Base-by-base conservation (phyloP, 2,113 vertebrate genomes). In the Equus quagga region DNA sequence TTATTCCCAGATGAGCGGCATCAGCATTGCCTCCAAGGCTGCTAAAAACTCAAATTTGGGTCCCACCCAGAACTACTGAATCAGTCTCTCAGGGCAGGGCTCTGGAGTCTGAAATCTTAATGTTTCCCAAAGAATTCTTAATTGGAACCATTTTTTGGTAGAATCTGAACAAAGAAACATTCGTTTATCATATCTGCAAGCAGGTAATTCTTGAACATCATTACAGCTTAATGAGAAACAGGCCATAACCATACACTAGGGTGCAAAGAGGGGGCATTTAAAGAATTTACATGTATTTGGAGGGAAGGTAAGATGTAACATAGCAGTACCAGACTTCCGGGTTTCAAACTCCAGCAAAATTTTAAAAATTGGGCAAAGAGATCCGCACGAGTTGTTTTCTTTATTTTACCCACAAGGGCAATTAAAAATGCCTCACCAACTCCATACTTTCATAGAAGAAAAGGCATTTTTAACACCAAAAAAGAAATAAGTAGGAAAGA, bases 41-140 rank as follows among this genome's bases (percentile, higher is more conserved):
- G 28, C 21, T 67, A 80, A 86, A 94, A 87, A 56, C 79, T 82
- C 60, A 83, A 15, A 73, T 62, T 65, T 69, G 28, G n/a, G 76
- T 36, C 36, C 18, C 2, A 8, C 26, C 26, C 69, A 94, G 60
- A 85, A 86, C 9, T 69, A 82, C 44, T 69, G 44, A 79, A 72
- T 87, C 62, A 62, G 6, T 73, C 44, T 89, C 62, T 90, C 28
- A 67, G 28, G 56, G 49, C 24, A 18, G 62, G 58, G 14, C 23
- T 92, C 69, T 54, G 70, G 56, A 73, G 70, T 67, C 2, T 65
- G 56, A 93, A 36, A 90, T 92, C 89, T 89, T 58, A 91, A 54
- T 46, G 49, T 73, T 97, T 91, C 31, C 75, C 80, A 94, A 78
- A 89, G 41, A 80, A 70, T 65, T 97, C 62, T 95, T 90, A 69